A percentile compares a stretch with the other conserved stretches of the same genome.
These are phyloP conservation scores for Eumeta japonica DNA, from an alignment of 1,140 invertebrate species.

Conservation along the genomic window DNA sequence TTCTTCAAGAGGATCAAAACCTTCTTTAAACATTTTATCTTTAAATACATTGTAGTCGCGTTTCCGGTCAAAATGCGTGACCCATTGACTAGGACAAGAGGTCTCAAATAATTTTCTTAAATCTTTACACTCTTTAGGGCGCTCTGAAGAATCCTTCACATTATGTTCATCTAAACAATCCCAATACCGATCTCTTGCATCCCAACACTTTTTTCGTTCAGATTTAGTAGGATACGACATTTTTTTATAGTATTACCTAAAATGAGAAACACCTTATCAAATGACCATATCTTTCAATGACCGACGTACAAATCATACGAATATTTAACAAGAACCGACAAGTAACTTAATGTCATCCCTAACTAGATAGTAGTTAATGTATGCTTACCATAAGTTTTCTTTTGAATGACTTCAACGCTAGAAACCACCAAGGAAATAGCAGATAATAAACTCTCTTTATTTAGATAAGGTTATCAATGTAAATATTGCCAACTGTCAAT, in stretches of 20 bases:
- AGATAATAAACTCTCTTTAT: no score
- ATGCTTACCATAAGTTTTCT: no score
- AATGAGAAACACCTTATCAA: constrained; percentile 14
- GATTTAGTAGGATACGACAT: constrained; percentile 86
- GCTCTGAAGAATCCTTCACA: constrained; percentile 44
- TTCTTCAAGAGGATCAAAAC: constrained; percentile 71
- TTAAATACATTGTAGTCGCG: constrained; percentile 85
- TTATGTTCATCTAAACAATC: constrained; percentile 76
- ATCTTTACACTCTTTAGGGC: constrained; percentile 65
- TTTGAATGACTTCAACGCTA: no score
- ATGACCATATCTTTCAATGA: no score
- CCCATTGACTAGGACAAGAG: constrained; percentile 84
- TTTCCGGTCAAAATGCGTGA: constrained; percentile 92
- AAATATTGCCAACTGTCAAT: no score
- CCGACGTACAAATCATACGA: no score
- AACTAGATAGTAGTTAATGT: no score
- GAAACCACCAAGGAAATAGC: no score
- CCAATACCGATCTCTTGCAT: constrained; percentile 83
- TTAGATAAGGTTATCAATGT: no score
- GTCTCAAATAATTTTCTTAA: constrained; percentile 78
- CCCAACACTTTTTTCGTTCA: constrained; percentile 81
- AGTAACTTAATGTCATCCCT: no score
- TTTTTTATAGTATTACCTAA: constrained; percentile 32
- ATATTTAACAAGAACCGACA: no score
- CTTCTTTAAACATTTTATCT: constrained; percentile 80